A percentile compares a stretch with the other conserved stretches of the same genome.
Conservation (phyloP, 2,797 vertebrate species). For the Pseudotriccus pelzelni region DNA sequence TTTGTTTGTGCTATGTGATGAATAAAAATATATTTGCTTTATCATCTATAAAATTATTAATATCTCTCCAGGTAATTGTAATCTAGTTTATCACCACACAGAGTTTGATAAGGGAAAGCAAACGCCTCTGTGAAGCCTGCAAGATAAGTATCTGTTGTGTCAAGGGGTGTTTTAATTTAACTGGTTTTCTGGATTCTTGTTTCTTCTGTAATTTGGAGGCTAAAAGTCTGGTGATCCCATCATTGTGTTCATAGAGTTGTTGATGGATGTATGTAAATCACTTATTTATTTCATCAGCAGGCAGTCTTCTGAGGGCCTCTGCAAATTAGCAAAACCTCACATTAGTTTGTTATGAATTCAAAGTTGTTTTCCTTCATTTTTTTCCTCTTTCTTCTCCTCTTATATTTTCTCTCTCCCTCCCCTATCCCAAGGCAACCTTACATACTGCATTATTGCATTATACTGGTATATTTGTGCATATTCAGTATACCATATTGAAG, state of each 20-base stretch:
- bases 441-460: background rate
- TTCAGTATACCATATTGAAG: background rate
- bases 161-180: background rate
- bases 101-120: background rate
- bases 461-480: background rate
- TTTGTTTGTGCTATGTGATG: background rate
- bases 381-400: background rate
- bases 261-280: background rate
- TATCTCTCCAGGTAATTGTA: background rate
- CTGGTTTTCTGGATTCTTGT: background rate
- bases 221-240: slow-evolving; percentile 1
- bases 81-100: background rate
- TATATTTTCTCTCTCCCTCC: background rate
- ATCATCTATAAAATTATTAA: background rate
- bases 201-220: background rate
- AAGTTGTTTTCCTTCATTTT: background rate
- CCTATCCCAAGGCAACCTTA: background rate
- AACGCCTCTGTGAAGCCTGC: background rate
- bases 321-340: background rate
- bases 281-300: background rate
- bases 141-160: background rate
- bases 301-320: background rate
- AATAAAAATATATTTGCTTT: background rate
- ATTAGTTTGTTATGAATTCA: background rate
- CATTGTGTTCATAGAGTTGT: background rate